These are phyloP conservation scores for Xestia ashworthii DNA, from an alignment of 2,888 invertebrate species.

Conservation along the genomic window DNA sequence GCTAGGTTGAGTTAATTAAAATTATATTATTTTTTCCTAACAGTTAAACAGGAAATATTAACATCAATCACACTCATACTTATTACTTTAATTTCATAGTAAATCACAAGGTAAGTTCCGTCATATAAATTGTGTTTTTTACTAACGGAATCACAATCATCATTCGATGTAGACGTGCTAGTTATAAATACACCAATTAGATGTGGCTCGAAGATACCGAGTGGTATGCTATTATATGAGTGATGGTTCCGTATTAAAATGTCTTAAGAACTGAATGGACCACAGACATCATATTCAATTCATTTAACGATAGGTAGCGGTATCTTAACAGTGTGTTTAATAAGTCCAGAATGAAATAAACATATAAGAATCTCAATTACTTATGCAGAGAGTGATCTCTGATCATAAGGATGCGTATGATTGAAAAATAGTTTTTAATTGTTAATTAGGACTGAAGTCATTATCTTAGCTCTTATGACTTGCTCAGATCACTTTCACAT, in stretches of 20 bases:
- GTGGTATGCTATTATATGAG: constrained; percentile 17
- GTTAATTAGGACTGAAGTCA: too few relatives aligned
- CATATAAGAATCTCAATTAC: too few relatives aligned
- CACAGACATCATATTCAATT: not conserved
- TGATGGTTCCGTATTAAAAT: constrained; percentile 48
- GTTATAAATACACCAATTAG: constrained; percentile 57
- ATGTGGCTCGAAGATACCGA: constrained; percentile 23
- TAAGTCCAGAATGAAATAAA: too few relatives aligned
- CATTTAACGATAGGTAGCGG: not conserved
- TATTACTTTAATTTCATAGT: constrained; percentile 17
- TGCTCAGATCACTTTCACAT: too few relatives aligned
- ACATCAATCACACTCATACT: not conserved
- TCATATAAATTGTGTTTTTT: constrained; percentile 43
- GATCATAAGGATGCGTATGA: too few relatives aligned
- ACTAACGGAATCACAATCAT: constrained; percentile 47
- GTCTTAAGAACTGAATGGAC: not conserved
- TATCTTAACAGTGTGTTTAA: not conserved
- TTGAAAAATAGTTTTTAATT: too few relatives aligned
- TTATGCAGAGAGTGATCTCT: too few relatives aligned
- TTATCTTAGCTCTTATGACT: too few relatives aligned
- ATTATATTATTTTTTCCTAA: too few relatives aligned
- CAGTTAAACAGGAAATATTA: not conserved
- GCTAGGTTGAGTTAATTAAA: too few relatives aligned
- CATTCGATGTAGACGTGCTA: constrained; percentile 22
- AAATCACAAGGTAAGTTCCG: constrained; percentile 11